Base-by-base conservation (phyloP, 2,888 invertebrate genomes). In the Drosophila longiperda region DNA sequence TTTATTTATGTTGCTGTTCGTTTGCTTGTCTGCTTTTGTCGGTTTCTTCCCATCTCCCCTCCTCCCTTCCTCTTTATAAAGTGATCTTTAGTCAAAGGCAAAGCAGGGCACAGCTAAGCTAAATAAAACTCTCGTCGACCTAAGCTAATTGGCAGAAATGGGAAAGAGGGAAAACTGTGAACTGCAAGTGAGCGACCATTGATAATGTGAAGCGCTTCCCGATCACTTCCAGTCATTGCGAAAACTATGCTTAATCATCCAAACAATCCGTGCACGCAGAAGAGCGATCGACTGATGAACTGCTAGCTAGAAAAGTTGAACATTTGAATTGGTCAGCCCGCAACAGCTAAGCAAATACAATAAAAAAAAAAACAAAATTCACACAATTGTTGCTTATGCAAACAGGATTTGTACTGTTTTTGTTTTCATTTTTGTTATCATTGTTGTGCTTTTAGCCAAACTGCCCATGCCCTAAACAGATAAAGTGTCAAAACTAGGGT, bases 351-450 rank as follows among this genome's bases (percentile, higher is more conserved):
- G 38, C 63, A 72, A 64, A 53, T 69, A 66, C 53, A 78, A 66
- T 57, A 71, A 15, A 62, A 23, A n/a, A 66, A 69, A 58, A 23
- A 50, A 50, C 11, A 29, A 49, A 49, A 45, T 45, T 15, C 15
- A 23, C 54, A 66, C 61, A 64, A 78, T 83, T 83, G 81, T 66
- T 78, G 82, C 84, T 78, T 86, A 83, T 88, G 87, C 78, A 85
- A 85, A 85, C 87, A 87, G 75, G 78, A 83, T 81, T 73, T 69
- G 38, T 71, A 67, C 48, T 68, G 52, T 76, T 79, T 50, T 67
- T 70, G 29, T 29, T 29, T 6, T 29, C 29, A 29, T 29, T 68
- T 50, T 76, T 79, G 48, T 69, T 53, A 49, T 33, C 57, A 50
- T 54, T 66, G 34, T 38, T 55, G 15, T 63, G 66, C 34, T 57